Evolutionary conservation across 2,113 vertebrate genomes (phyloP), one percentile per base, ranked within the genome.

Genomic region (Phrynosoma platyrhinos): DNA sequence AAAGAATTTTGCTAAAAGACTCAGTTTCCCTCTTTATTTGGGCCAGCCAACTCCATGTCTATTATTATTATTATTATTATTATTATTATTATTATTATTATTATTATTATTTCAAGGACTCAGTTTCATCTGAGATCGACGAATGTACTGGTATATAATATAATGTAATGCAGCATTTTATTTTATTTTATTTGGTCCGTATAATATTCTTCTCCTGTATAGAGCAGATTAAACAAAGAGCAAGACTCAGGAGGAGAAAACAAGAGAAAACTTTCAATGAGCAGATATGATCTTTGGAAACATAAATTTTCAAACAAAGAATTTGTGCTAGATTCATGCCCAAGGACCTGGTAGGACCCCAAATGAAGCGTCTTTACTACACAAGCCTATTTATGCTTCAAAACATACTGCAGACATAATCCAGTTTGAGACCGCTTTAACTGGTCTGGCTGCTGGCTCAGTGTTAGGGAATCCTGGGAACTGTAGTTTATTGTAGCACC

Each of bases 11-110:
- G 32, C 32, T 10, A 25, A 10, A n/a, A 88, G 8, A 14, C 25
- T 2, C 81, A 78, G 69, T 10, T 93, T 84, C 84, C 1, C 87
- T 90, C 71, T 40, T 64, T 88, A 86, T 94, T 93, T 92, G 85
- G 78, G 82, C 86, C 55, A 88, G 69, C 1, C 88, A 84, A 90
- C 13, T 2, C 47, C 47, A 5, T 47, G 47, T 4, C 47, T 47
- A 4, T 47, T 47, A 47, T 47, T 47, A 47, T 47, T 47, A 47
- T 47, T 47, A 47, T 47, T 47, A 47, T 47, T 47, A 47, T 47
- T 47, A 47, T 47, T 47, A 47, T 47, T 47, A 47, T 47, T 47
- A 47, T 47, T 47, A 47, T 47, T 47, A 47, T 47, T 47, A 47
- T 47, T 47, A 47, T 47, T 47, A 47, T 93, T 76, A 55, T 20